Percentiles rank a stretch among this genome's conserved stretches.
These are phyloP conservation scores for Yponomeuta malinellus DNA, from an alignment of 2,888 invertebrate species.

Conservation along the genomic window DNA sequence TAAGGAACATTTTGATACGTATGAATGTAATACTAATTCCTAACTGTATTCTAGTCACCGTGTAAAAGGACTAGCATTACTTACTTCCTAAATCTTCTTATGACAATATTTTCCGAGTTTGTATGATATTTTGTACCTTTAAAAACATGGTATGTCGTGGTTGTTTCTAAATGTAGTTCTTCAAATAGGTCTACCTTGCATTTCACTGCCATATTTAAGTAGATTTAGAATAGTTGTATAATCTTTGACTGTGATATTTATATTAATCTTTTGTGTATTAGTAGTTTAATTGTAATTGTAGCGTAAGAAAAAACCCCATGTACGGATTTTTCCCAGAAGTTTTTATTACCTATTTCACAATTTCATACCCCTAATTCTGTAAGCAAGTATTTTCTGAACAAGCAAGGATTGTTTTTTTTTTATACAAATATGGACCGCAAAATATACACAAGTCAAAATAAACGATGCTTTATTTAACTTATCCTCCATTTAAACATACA, in stretches of 20 bases:
- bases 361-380: constrained; percentile 29
- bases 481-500: background rate
- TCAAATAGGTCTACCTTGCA: constrained; percentile 37
- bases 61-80: constrained; percentile 63
- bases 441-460: constrained; percentile 53
- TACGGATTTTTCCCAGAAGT: constrained; percentile 25
- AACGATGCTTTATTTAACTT: constrained; percentile 30
- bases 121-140: constrained; percentile 5
- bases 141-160: constrained; percentile 13
- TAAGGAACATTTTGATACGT: constrained; percentile 49
- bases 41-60: constrained; percentile 70
- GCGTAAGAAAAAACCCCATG: constrained; percentile 28
- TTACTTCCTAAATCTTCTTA: constrained; percentile 33
- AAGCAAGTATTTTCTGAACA: constrained; percentile 37
- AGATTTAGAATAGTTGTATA: constrained; percentile 63
- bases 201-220: constrained; percentile 63
- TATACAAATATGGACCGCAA: constrained; percentile 41
- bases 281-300: constrained; percentile 48
- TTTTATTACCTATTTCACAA: constrained; percentile 24
- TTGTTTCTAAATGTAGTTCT: constrained; percentile 9
- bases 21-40: constrained; percentile 40
- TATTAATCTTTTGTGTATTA: constrained; percentile 67
- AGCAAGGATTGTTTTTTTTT: constrained; percentile 23
- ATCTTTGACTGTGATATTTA: constrained; percentile 75
- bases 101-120: constrained; percentile 20